Conservation (phyloP, 2,113 vertebrate species). For the Cyprinodon brontotheroides region DNA sequence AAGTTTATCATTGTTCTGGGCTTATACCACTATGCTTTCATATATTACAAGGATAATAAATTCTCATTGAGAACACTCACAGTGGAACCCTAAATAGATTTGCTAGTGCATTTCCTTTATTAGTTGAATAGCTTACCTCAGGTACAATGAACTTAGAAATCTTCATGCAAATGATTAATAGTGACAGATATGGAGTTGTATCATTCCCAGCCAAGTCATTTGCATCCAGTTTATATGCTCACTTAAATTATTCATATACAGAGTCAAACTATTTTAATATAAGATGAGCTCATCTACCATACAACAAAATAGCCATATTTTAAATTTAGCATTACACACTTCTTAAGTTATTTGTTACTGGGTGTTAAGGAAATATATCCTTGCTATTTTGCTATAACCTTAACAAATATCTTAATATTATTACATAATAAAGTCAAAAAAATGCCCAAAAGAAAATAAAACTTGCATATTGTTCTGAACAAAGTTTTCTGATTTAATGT, state of each 20-base stretch:
- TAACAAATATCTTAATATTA: not conserved
- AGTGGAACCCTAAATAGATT: slow-evolving; percentile 50
- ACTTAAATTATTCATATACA: slow-evolving; percentile 64
- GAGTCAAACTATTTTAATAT: slow-evolving; percentile 35
- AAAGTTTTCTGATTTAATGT: too few species aligned
- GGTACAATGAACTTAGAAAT: slow-evolving; percentile 42
- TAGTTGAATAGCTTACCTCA: slow-evolving; percentile 34
- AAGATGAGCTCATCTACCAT: slow-evolving; percentile 19
- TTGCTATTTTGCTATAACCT: not conserved
- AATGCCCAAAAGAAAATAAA: too few species aligned
- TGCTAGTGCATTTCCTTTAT: slow-evolving; percentile 58
- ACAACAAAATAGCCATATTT: slow-evolving; percentile 24
- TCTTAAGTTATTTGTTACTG: not conserved
- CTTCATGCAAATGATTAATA: slow-evolving; percentile 60
- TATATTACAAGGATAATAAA: slow-evolving; percentile 40
- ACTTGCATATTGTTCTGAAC: too few species aligned
- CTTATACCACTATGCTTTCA: slow-evolving; percentile 20
- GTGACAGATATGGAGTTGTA: slow-evolving; percentile 62
- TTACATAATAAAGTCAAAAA: not conserved
- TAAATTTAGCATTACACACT: not conserved
- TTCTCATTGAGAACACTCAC: slow-evolving; percentile 23
- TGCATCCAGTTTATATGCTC: slow-evolving; percentile 42
- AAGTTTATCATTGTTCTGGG: slow-evolving; percentile 8
- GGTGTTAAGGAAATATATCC: not conserved
- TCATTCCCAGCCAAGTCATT: slow-evolving; percentile 60